Base-by-base conservation (phyloP, 2,113 vertebrate species). In the Chaetops frenatus region DNA sequence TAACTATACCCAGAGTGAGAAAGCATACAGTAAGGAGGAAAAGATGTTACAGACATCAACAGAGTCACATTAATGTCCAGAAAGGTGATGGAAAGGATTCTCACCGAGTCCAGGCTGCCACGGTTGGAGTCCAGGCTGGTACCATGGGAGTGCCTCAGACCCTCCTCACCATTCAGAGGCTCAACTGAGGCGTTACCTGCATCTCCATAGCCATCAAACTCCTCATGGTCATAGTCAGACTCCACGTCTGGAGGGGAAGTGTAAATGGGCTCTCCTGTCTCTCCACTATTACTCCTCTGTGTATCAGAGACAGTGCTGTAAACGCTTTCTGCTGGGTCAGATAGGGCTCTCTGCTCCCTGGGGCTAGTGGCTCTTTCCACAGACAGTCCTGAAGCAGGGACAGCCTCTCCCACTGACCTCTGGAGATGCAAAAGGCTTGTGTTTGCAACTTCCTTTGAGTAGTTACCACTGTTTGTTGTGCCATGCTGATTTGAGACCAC, bases 71-170 rank as follows among this genome's bases (percentile, higher is more conserved):
- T 53, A 5, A 62, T 8, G 29, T 38, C 48, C 8, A 5, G 50
- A 50, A 61, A 76, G 74, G 47, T 29, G 25, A 82, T 73, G 29
- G 85, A n/a, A 91, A 33, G 81, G 19, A 78, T 91, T 65, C 98
- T 98, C 97, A 99, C 99, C 81, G 98, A 99, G 97, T 99, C 98
- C 64, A 98, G 98, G 97, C 99, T 99, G 93, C 98, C 98, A 94
- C 97, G 98, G 96, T 98, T 98, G 70, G 98, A 99, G 94, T 99
- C 98, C 19, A 98, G 84, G 94, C 98, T 99, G 93, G 98, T 98
- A 92, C 98, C 98, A 57, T 98, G 98, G 18, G 98, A 99, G 94
- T 98, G 98, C 81, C 98, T 98, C 51, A 98, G 97, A 36, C 97
- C 96, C 73, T 98, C 98, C 47, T 98, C 98, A 9, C 98, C 98